A percentile compares a stretch with the other conserved stretches of the same genome.
Conservation (phyloP, 2,113 vertebrate species). For the Crypturellus undulatus region DNA sequence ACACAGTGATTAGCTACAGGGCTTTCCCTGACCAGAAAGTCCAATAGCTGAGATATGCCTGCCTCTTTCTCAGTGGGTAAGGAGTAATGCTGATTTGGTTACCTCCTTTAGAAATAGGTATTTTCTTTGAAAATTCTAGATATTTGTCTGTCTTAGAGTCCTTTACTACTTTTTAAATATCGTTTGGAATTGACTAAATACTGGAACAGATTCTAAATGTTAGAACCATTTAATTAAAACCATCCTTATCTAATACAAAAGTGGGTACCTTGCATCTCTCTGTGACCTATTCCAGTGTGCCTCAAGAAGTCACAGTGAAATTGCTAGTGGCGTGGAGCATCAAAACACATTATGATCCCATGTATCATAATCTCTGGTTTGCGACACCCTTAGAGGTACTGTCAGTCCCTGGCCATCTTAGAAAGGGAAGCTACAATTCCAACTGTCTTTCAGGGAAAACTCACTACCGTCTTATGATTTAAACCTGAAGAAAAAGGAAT, state of each 20-base stretch:
- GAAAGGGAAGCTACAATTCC: neutral
- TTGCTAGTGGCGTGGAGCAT: neutral
- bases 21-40: neutral
- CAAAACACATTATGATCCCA: fast-evolving
- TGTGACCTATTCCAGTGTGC: neutral
- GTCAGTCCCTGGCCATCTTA: neutral
- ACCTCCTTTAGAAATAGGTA: neutral
- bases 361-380: neutral
- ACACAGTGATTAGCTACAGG: fast-evolving
- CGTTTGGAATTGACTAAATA: neutral
- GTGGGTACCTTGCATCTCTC: neutral
- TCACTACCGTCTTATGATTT: neutral
- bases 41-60: neutral
- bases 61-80: neutral
- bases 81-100: no score
- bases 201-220: neutral
- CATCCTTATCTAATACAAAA: neutral
- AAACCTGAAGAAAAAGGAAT: neutral
- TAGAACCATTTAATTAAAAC: neutral
- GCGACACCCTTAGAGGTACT: neutral
- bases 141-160: neutral
- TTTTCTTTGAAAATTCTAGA: neutral
- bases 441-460: neutral
- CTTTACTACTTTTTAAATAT: neutral
- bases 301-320: neutral